Evolutionary conservation across 2,113 vertebrate genomes (phyloP), one percentile per base, ranked within the genome.

Genomic region (Dicrurus megarhynchus): DNA sequence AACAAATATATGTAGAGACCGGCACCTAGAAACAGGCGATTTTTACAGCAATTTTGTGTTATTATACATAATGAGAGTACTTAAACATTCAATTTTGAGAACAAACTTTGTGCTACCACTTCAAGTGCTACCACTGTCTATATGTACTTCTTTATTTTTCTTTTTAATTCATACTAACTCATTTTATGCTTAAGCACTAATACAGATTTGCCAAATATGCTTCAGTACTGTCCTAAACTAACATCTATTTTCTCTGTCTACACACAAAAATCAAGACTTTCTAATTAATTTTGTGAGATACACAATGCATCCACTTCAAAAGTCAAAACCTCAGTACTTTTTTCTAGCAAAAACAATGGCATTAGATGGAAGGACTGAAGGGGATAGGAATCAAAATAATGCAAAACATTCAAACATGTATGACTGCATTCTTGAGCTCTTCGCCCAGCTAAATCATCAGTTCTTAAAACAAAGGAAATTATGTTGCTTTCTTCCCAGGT

Each of bases 41-140:
- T 97, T 97, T 97, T 97, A 97, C 97, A 77, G 96, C 77, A 97
- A 96, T 98, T 97, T 98, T 94, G 87, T 93, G 80, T 95, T 97
- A 95, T 97, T 97, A 97, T 89, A 83, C 91, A 97, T 98, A 98
- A 98, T 97, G 97, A 98, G 98, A 98, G 95, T 96, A 97, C 97
- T 96, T 98, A 97, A 98, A 98, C 98, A 97, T 97, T 97, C 96
- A 95, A 93, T 97, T 97, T 98, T 90, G 92, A 98, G 97, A 96
- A 98, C 95, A 80, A 93, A 96, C 79, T 97, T 96, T 82, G 83
- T 56, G 94, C 39, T 95, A 87, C 91, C 65, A 69, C 90, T 92
- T 94, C 84, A 95, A 95, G 77, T 73, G 22, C 35, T 60, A 52
- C 27, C 16, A 65, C 74, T 83, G 75, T 70, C 91, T 86, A 23